Conservation (phyloP, 30 jellyfish, hydroid and myxozoan genomes). For the Nemopilema nomurai region DNA sequence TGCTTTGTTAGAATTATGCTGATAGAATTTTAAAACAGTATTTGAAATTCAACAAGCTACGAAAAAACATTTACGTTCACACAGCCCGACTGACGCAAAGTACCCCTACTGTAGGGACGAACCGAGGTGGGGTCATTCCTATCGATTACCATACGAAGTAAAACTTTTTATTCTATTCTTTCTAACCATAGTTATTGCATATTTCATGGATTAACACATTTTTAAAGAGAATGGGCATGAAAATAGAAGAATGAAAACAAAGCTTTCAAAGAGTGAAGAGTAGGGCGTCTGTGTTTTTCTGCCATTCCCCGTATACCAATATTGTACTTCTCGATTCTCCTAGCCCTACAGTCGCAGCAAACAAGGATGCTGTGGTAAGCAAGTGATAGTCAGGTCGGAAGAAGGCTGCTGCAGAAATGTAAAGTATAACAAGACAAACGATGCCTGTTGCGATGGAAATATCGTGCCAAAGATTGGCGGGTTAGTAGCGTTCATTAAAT, state of each 20-base stretch:
- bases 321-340: background rate
- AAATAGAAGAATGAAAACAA: too few species aligned
- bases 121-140: too few species aligned
- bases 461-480: slow-evolving; percentile 49
- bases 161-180: background rate
- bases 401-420: slow-evolving; percentile 83
- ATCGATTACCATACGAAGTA: background rate
- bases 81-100: background rate
- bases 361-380: slow-evolving; percentile 73
- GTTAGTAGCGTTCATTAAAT: too few species aligned
- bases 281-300: too few species aligned
- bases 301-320: too few species aligned
- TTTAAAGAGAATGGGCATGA: too few species aligned
- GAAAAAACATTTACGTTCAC: background rate
- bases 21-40: background rate
- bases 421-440: slow-evolving; percentile 28
- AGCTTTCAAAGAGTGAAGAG: too few species aligned
- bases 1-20: background rate
- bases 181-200: too few species aligned
- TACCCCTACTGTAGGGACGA: too few species aligned
- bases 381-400: slow-evolving; percentile 32
- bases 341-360: slow-evolving; percentile 57
- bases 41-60: background rate
- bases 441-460: slow-evolving; percentile 73
- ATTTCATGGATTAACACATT: too few species aligned